Evolutionary conservation across 2,797 vertebrate genomes (phyloP), one percentile per base, ranked within the genome.

Genomic region (Huso huso): DNA sequence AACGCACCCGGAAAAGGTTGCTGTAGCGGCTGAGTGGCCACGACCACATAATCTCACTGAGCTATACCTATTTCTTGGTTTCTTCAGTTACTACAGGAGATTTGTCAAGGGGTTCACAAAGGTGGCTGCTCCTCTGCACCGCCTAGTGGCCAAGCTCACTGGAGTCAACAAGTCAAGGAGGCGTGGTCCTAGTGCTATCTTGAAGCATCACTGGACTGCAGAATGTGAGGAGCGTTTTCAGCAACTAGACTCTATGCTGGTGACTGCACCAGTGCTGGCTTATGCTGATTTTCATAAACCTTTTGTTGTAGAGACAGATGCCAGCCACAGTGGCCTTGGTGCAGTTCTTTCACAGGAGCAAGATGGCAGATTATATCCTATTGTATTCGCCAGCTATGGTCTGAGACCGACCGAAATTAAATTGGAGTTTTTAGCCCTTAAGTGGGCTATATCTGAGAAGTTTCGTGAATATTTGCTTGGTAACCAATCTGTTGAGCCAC

Each of bases 321-420:
- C 64, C 12, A 52, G 64, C 15, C 64, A 65, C 50, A 12, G 50
- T 58, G 6, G 64, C 9, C 64, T 59, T 49, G 64, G 64, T 49
- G 64, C 64, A 15, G 64, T 55, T 1, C 50, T 59, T 2, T 65
- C 18, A 7, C 64, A 65, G 50, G 64, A 65, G 49, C 1, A 48
- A 1, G 12, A 51, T 15, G 23, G 13, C 50, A 50, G 64, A 37
- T 15, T 11, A 10, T 10, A 10, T 11, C 37, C 23, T 6, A 15
- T 65, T 48, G 50, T 2, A 6, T 65, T 48, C 10, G 63, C 23
- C 8, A 65, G 63, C 48, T 4, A 5, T 9, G 37, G 10, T 15
- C 15, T 65, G 23, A 8, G 6, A 11, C 63, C 48, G 6, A 50
- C 6, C n/a, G 63, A 65, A 49, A 48, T 50, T 0, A 65, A 65